These are phyloP conservation scores for Sialia sialis DNA, from an alignment of 2,113 vertebrate genomes.

Conservation along the genomic window DNA sequence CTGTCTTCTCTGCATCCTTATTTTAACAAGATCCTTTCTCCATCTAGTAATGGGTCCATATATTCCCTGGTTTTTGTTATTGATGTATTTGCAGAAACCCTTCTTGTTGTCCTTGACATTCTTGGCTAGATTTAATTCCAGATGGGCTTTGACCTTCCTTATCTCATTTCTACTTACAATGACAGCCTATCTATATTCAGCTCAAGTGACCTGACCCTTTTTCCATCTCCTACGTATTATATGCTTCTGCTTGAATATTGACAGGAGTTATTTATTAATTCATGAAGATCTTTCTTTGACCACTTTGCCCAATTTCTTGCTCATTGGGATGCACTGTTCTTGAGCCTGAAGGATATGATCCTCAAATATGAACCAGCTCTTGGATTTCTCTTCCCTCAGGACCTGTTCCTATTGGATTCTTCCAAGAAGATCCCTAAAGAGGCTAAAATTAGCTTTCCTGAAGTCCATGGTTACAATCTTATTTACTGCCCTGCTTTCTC, in stretches of 20 bases:
- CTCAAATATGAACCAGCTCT: neutral
- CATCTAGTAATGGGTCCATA: neutral
- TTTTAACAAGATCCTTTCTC: neutral
- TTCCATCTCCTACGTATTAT: neutral
- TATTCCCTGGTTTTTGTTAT: neutral
- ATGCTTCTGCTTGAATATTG: neutral
- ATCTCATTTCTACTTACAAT: neutral
- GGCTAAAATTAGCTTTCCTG: neutral
- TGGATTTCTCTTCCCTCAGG: neutral
- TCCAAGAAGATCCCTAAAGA: neutral
- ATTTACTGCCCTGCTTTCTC: neutral
- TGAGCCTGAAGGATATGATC: neutral
- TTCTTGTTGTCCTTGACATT: neutral
- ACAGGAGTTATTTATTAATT: neutral
- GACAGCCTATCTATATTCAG: neutral
- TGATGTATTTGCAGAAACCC: neutral
- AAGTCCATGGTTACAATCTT: neutral
- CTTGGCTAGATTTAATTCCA: neutral
- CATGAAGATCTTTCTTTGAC: neutral
- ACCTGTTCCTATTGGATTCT: neutral
- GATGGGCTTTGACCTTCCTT: neutral
- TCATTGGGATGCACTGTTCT: neutral
- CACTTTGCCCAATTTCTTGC: neutral
- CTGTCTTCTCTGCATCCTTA: neutral
- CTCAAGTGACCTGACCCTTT: neutral